Evolutionary conservation across 2,797 vertebrate genomes (phyloP).

Genomic region (Pelobates cultripes): DNA sequence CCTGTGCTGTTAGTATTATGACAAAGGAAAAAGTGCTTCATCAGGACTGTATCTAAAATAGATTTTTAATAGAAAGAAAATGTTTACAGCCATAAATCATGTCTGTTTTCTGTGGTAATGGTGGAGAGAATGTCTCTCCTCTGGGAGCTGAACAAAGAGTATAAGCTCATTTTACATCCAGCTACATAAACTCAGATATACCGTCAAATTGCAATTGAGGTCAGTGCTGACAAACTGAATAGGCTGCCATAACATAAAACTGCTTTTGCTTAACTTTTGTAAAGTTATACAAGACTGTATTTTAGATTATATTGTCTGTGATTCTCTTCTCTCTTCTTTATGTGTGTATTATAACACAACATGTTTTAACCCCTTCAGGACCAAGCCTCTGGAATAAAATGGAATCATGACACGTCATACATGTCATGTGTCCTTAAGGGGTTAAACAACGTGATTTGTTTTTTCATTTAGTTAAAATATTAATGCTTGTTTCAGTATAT

Average conservation of each 20-base stretch:
- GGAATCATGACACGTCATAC: no score
- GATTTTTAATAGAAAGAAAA: slow-evolving; percentile 52
- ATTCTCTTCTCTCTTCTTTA: not conserved
- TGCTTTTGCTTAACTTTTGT: slow-evolving; percentile 24
- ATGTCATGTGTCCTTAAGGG: no score
- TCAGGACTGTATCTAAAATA: slow-evolving; percentile 42
- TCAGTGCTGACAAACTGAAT: slow-evolving; percentile 41
- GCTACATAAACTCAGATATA: slow-evolving; percentile 49
- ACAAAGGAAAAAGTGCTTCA: slow-evolving; percentile 44
- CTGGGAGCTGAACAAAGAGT: slow-evolving; percentile 43
- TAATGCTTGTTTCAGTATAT: not conserved
- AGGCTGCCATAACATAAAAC: slow-evolving; percentile 22
- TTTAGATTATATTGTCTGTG: not conserved
- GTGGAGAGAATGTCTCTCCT: slow-evolving; percentile 35
- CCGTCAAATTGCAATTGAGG: slow-evolving; percentile 45
- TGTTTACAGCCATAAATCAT: slow-evolving; percentile 51
- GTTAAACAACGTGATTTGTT: not conserved
- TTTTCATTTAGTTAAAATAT: not conserved
- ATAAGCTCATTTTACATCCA: slow-evolving; percentile 48
- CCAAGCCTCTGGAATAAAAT: no score
- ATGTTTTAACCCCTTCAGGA: no score
- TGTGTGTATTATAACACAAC: not conserved
- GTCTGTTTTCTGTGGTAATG: slow-evolving; percentile 35
- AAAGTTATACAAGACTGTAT: slow-evolving; percentile 5
- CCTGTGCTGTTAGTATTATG: slow-evolving; percentile 10